Conservation (phyloP, 2,113 vertebrate species). For the Equus przewalskii region DNA sequence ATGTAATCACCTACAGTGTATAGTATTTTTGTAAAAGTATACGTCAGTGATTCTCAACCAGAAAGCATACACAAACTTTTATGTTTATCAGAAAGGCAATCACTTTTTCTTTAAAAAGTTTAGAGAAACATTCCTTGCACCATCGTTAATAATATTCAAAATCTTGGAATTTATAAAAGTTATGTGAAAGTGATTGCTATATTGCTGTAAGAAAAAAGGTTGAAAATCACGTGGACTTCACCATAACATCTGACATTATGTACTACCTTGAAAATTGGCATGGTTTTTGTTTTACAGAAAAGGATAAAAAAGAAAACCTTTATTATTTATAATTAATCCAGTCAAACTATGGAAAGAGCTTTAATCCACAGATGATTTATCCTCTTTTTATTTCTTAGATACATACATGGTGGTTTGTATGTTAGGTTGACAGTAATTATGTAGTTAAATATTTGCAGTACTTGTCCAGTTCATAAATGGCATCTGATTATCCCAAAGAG, state of each 20-base stretch:
- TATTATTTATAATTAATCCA: background rate
- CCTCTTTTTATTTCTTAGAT: background rate
- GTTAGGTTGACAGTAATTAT: background rate
- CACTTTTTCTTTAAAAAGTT: background rate
- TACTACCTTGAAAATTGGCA: constrained; percentile 12
- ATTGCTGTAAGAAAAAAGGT: background rate
- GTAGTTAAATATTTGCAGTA: background rate
- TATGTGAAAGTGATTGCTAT: background rate
- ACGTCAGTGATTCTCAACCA: background rate
- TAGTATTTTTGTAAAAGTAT: background rate
- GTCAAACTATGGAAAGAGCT: background rate
- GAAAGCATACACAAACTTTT: constrained; percentile 6
- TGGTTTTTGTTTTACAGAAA: constrained; percentile 16
- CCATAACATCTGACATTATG: background rate
- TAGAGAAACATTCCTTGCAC: background rate
- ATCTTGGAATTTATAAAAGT: background rate
- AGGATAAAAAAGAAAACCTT: background rate
- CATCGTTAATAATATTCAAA: constrained; percentile 6
- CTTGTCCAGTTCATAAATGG: constrained; percentile 52
- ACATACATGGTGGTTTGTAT: background rate
- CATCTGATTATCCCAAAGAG: constrained; percentile 30
- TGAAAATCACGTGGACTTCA: background rate
- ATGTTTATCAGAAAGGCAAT: constrained; percentile 16
- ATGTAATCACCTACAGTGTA: background rate
- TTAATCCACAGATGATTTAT: constrained; percentile 23